phyloP scores from a whole-genome alignment of 2,113 vertebrate genomes.

The Zootoca vivipara region DNA sequence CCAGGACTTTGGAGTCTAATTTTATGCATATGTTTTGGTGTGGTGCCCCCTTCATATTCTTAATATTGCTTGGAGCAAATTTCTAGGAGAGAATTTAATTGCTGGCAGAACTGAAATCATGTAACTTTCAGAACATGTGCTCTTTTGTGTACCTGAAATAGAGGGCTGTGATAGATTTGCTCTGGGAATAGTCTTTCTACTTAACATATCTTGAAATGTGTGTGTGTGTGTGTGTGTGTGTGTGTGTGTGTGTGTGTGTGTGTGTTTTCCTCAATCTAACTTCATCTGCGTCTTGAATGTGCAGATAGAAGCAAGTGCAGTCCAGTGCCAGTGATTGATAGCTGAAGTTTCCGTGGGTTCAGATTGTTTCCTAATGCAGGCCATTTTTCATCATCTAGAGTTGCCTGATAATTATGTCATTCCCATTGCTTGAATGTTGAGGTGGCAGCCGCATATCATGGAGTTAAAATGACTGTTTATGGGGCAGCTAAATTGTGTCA shows the following conservation, averaged over 20 bases:
- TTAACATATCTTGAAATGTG: conserved; percentile 57
- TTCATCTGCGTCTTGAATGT: conserved; percentile 57
- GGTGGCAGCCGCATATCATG: conserved; percentile 66
- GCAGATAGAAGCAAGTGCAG: conserved; percentile 64
- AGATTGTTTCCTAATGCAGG: conserved; percentile 74
- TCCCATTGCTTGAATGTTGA: conserved; percentile 75
- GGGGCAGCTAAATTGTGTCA: conserved; percentile 64
- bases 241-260: background rate
- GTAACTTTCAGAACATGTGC: conserved; percentile 41
- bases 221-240: background rate
- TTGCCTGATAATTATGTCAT: conserved; percentile 75
- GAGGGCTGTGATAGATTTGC: conserved; percentile 44
- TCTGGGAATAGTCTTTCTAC: conserved; percentile 55
- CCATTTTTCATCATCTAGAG: conserved; percentile 76
- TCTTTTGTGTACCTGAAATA: conserved; percentile 31
- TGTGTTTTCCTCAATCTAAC: conserved; percentile 43
- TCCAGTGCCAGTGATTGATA: conserved; percentile 72
- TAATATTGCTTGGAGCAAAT: background rate
- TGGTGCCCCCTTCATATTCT: background rate
- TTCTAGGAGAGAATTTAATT: background rate
- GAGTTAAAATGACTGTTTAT: conserved; percentile 72
- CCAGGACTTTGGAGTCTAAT: too few relatives aligned
- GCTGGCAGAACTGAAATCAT: conserved; percentile 29
- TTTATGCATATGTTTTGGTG: too few relatives aligned
- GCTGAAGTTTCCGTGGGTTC: conserved; percentile 66